phyloP scores from a whole-genome alignment of 2,888 invertebrate species.

The Temnothorax rugatulus region DNA sequence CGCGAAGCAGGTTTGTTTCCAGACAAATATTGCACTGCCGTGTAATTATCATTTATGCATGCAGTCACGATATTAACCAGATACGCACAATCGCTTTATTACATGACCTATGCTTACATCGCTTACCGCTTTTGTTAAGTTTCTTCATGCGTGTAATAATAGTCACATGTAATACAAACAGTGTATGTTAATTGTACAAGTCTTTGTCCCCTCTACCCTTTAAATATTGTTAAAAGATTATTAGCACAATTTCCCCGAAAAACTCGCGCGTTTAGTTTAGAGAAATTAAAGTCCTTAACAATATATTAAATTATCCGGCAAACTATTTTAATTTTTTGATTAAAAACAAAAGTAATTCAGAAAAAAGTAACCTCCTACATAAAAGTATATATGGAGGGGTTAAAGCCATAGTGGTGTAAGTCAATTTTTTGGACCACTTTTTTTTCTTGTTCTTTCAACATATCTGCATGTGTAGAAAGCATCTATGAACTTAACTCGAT shows the following conservation, averaged over 20 bases:
- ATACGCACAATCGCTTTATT: conserved; percentile 38
- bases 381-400: too few species aligned
- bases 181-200: neutral
- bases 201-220: neutral
- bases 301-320: neutral
- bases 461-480: too few species aligned
- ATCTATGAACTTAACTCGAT: too few species aligned
- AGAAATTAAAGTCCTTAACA: neutral
- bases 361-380: neutral
- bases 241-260: neutral
- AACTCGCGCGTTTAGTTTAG: neutral
- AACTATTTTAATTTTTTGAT: neutral
- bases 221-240: neutral
- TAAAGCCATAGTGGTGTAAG: too few species aligned
- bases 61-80: conserved; percentile 31
- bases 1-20: conserved; percentile 7
- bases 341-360: neutral
- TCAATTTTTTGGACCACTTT: too few species aligned
- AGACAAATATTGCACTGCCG: conserved; percentile 27
- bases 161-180: neutral
- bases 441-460: too few species aligned
- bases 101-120: conserved; percentile 10
- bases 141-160: conserved; percentile 10
- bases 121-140: conserved; percentile 17
- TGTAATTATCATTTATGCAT: conserved; percentile 43